Evolutionary conservation across 2,797 vertebrate species (phyloP).

Genomic region (Muscicapa striata): DNA sequence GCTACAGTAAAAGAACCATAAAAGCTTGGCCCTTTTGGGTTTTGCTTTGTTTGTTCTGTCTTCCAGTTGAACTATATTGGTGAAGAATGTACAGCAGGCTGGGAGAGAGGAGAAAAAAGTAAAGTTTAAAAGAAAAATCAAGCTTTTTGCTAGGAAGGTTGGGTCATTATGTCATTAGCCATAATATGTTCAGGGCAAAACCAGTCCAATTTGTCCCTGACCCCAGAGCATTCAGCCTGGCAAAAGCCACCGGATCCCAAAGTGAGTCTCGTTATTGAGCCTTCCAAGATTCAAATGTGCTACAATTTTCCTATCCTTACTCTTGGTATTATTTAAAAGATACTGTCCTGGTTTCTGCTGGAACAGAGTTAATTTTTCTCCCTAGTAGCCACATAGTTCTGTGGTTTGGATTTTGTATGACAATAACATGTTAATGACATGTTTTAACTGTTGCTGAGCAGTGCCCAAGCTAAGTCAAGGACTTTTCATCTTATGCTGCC

Average conservation of each 20-base stretch:
- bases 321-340: not conserved
- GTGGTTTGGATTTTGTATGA: not conserved
- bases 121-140: not conserved
- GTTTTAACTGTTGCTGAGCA: not conserved
- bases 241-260: not conserved
- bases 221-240: fast-evolving
- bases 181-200: not conserved
- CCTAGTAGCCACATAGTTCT: not conserved
- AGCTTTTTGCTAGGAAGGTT: not conserved
- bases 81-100: not conserved
- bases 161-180: not conserved
- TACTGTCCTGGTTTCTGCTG: not conserved
- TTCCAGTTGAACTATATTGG: not conserved
- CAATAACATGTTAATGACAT: fast-evolving
- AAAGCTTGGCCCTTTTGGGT: not conserved
- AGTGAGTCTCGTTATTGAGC: not conserved
- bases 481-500: not conserved
- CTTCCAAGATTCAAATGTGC: not conserved
- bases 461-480: not conserved
- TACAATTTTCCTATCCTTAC: not conserved
- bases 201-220: not conserved
- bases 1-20: not conserved
- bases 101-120: not conserved
- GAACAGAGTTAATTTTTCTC: not conserved
- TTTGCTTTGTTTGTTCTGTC: not conserved